Base-by-base conservation (phyloP, 1,140 invertebrate species). In the Nasonia longicornis region DNA sequence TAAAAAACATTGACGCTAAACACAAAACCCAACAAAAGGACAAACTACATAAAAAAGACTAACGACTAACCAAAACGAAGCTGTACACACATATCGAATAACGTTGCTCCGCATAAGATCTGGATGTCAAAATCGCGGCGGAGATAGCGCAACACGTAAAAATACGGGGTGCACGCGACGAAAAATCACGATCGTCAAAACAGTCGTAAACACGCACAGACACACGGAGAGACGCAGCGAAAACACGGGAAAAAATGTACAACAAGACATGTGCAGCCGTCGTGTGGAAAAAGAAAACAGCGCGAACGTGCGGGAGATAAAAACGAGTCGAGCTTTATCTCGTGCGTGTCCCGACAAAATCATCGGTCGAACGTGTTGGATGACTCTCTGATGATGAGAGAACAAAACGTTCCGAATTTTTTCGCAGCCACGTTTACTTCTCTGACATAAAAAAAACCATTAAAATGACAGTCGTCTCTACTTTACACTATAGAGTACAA, bases 341-440 rank as follows among this genome's bases (percentile, higher is more conserved):
- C 58, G 45, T 76, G 31, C 71, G 45, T 75, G 38, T 71, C 42
- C n/a, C 38, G 48, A 20, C 72, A 58, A 26, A 75, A 74, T 75
- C 48, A 64, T 11, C 20, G 35, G 22, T 12, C 6, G 48, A 63
- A 71, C 66, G 16, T 70, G 16, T 35, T 78, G 16, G 26, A n/a
- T 8, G 45, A 58, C 52, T 58, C 48, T 58, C 4, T 6, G 6
- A 58, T n/a, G 52, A 20, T 52, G 12, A 16, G 16, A 3, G 3
- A 20, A 58, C 3, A 20, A 58, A 58, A 16, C 16, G 16, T 58
- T 58, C 20, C 16, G n/a, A 58, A 58, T 20, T 20, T n/a, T 58
- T 58, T 58, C 52, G 16, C 16, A n/a, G 16, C 52, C 16, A 52
- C 48, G 52, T 58, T 35, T 35, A 35, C 20, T 58, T 52, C 1